Conservation (phyloP, 2,888 invertebrate genomes). For the Mythimna loreyi region DNA sequence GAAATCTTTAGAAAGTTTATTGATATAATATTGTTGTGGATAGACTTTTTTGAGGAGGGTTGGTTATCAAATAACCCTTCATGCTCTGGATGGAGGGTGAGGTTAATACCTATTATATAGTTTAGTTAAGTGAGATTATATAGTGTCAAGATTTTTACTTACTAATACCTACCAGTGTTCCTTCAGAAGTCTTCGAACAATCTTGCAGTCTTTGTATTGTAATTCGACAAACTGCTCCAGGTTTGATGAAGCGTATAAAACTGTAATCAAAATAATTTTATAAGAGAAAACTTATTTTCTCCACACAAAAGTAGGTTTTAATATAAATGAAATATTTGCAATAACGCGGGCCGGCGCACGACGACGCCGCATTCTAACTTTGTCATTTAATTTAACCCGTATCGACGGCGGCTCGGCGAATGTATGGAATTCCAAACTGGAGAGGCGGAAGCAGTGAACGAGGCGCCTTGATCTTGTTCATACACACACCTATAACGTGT, state of each 20-base stretch:
- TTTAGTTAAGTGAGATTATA: too few species aligned
- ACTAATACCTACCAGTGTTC: too few species aligned
- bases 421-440: constrained; percentile 78
- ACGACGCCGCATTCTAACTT: constrained; percentile 62
- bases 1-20: neutral
- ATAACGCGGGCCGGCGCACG: constrained; percentile 45
- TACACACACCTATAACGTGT: constrained; percentile 60
- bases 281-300: constrained; percentile 38
- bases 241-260: neutral
- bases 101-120: too few species aligned
- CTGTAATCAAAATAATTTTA: constrained; percentile 30
- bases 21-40: neutral
- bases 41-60: neutral
- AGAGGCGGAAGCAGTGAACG: constrained; percentile 84
- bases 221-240: neutral
- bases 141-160: too few species aligned
- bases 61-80: too few species aligned
- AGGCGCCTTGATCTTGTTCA: constrained; percentile 85
- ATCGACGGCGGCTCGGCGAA: constrained; percentile 61
- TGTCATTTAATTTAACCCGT: constrained; percentile 68
- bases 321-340: constrained; percentile 66
- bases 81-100: too few species aligned
- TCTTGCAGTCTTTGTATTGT: too few species aligned
- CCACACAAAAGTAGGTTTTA: constrained; percentile 56
- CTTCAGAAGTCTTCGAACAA: too few species aligned